Base-by-base conservation (phyloP, 1,140 invertebrate species). In the Berghia stephanieae region DNA sequence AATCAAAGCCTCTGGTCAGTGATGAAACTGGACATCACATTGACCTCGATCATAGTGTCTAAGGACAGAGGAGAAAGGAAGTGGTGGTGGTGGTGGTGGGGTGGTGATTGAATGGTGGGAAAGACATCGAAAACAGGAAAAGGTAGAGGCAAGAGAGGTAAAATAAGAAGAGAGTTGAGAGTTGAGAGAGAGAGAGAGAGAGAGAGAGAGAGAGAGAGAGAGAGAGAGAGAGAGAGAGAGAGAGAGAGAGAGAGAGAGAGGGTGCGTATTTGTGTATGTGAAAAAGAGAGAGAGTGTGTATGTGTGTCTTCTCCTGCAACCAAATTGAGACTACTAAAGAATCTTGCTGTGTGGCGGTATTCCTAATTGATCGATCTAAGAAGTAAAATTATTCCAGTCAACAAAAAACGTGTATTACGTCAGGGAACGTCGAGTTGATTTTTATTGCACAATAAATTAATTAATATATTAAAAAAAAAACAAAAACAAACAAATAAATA, bases 181-280 rank as follows among this genome's bases (percentile, higher is more conserved):
- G 21, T n/a, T n/a, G 55, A 21, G 55, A 31, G 21, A 60, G 46
- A 52, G 46, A 52, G 46, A 52, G 46, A 52, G 46, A 52, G 46
- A 52, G 46, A 52, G 46, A 52, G 46, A 52, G 46, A 52, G 46
- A 52, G 46, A 52, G 46, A 52, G 46, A 52, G 46, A 52, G 46
- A 24, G 46, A 52, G 46, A 52, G 46, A 24, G 46, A 52, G 46
- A 52, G 46, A 52, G 46, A 52, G 46, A 52, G 46, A 52, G 46
- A 52, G 46, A 52, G 46, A 52, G 46, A 52, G 46, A 52, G 46
- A 52, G 46, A 52, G 46, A 52, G 46, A 52, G n/a, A n/a, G n/a
- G n/a, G n/a, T n/a, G n/a, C n/a, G n/a, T n/a, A n/a, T n/a, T n/a
- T n/a, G n/a, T n/a, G 46, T n/a, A n/a, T n/a, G n/a, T n/a, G n/a